Percentiles rank a stretch among this genome's conserved stretches.
Evolutionary conservation across 2,113 vertebrate species (phyloP).

Genomic region (Elachura formosa): DNA sequence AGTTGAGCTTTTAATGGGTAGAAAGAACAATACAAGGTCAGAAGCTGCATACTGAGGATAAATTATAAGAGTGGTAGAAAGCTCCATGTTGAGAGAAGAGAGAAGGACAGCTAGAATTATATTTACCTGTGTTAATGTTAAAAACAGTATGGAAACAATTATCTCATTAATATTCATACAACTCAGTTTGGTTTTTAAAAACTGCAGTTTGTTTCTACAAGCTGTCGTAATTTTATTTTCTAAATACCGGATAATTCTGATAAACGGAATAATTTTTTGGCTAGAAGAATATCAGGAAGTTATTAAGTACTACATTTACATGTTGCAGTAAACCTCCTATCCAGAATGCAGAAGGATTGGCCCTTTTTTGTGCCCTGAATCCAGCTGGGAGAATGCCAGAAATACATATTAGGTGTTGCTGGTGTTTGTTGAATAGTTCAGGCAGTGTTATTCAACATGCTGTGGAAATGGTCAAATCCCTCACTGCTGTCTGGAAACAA

Average conservation of each 20-base stretch:
- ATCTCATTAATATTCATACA: not conserved
- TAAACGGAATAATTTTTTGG: not conserved
- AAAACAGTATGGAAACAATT: not conserved
- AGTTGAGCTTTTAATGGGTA: not conserved
- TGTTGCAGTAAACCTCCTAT: not conserved
- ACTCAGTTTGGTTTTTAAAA: not conserved
- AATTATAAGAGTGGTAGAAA: not conserved
- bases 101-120: not conserved
- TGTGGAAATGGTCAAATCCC: conserved; percentile 40
- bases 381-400: conserved; percentile 17
- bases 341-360: not conserved
- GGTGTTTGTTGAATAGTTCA: not conserved
- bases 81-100: not conserved
- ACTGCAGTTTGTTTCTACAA: not conserved
- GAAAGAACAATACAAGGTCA: not conserved
- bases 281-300: not conserved
- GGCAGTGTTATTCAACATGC: not conserved
- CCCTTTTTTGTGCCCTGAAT: not conserved
- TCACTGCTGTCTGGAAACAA: not conserved
- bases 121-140: not conserved
- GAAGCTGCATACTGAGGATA: not conserved
- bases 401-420: conserved; percentile 27
- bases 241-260: not conserved
- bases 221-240: not conserved
- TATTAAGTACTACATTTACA: not conserved